A percentile compares a stretch with the other conserved stretches of the same genome.
Conservation (phyloP, 2,797 vertebrate genomes). For the Trachops cirrhosus region DNA sequence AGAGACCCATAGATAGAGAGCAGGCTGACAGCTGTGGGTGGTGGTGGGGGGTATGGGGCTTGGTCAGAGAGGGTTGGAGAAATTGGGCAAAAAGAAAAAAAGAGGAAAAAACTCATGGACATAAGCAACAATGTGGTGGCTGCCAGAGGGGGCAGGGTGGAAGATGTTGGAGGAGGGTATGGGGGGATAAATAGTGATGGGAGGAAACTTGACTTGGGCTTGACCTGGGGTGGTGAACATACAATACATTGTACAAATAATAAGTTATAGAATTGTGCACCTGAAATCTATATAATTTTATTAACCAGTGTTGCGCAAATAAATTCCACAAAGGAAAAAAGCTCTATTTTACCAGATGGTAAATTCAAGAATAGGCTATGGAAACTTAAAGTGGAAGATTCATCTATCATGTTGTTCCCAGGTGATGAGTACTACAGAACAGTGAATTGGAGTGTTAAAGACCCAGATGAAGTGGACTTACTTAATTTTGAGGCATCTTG, state of each 20-base stretch:
- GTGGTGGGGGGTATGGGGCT: background rate
- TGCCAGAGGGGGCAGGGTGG: background rate
- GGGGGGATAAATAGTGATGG: background rate
- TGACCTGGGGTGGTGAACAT: background rate
- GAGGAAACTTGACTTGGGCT: too few species aligned
- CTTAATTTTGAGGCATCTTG: background rate
- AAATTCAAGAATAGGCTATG: background rate
- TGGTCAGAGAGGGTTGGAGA: background rate
- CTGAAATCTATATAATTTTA: background rate
- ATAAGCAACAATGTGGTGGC: background rate
- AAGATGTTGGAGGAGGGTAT: background rate
- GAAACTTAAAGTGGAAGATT: background rate
- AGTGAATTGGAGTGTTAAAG: background rate
- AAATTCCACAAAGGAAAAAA: background rate
- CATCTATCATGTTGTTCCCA: background rate
- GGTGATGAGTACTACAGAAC: background rate
- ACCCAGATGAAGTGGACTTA: background rate
- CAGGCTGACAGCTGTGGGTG: background rate
- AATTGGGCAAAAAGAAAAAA: background rate
- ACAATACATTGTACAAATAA: background rate
- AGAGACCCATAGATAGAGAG: background rate
- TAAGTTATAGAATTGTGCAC: background rate
- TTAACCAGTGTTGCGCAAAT: background rate
- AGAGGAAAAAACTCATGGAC: background rate
- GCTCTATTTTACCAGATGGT: background rate